Evolutionary conservation across 2,888 invertebrate species (phyloP).

Genomic region (Atethmia centrago): DNA sequence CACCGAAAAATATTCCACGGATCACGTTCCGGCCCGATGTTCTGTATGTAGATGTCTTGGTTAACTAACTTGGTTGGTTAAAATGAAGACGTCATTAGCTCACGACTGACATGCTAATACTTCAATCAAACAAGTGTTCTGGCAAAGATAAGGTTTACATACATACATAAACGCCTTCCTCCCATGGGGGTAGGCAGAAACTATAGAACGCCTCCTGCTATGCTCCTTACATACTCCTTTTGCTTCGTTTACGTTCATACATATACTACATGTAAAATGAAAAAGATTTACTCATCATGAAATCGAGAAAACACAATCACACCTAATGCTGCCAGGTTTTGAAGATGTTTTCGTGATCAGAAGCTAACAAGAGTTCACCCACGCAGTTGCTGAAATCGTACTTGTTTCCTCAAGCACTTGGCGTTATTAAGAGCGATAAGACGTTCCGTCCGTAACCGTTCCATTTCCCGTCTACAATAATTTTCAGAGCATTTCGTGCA

Average conservation of each 20-base stretch:
- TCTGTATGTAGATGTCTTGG: constrained; percentile 19
- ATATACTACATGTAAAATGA: no score
- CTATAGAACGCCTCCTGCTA: no score
- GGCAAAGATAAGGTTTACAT: no score
- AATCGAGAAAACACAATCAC: background rate
- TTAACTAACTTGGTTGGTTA: background rate
- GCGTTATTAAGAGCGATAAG: constrained; percentile 18
- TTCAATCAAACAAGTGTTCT: constrained; percentile 11
- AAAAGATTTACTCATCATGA: background rate
- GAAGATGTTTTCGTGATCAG: constrained; percentile 16
- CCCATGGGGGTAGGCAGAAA: no score
- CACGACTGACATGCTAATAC: constrained; percentile 6
- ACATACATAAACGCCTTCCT: no score
- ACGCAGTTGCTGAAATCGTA: constrained; percentile 4
- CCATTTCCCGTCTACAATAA: constrained; percentile 36
- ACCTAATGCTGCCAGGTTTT: background rate
- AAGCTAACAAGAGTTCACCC: constrained; percentile 3
- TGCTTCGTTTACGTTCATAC: no score
- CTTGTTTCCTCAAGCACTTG: constrained; percentile 17
- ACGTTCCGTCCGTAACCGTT: constrained; percentile 6
- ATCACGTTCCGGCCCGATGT: constrained; percentile 9
- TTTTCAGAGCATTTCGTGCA: constrained; percentile 35
- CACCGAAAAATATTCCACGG: constrained; percentile 15
- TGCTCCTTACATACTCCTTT: no score
- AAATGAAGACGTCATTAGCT: constrained; percentile 1